Evolutionary conservation across 2,888 invertebrate species (phyloP), one percentile per base, ranked within the genome.

Genomic region (Auanema freiburgensis): DNA sequence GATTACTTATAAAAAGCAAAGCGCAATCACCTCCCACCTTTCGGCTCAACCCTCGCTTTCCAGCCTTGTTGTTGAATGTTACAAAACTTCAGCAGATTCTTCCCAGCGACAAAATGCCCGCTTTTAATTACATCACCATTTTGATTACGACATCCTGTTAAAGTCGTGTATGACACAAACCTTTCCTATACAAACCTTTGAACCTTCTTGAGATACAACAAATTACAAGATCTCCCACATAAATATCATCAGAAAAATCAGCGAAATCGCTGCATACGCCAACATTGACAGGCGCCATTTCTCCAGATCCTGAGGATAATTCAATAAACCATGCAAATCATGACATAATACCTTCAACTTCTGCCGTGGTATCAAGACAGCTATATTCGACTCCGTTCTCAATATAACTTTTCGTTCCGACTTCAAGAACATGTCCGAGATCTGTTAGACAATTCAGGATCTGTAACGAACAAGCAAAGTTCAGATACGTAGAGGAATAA

Each of bases 361-460:
- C 44, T 11, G 42, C 64, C 2, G 66, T 64, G 14, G 73, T 69
- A 58, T 71, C 69, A 6, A 66, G n/a, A 42, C 76, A 80, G 8
- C 67, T 61, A 54, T 72, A 75, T 46, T 70, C 70, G 10, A 71
- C 62, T 2, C 71, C 75, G 42, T 75, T 61, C 44, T 72, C 72
- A 14, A 64, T 50, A 23, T 52, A 57, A 2, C 49, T 65, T 41
- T 71, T 61, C 4, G 78, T 69, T 10, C 79, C 79, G 25, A 80
- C 67, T 14, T 77, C 73, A 4, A 80, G 54, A 10, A 65, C 49
- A 24, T 77, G 66, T 12, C 80, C 80, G 11, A 58, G 51, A 24
- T 71, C 73, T 0, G 79, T 80, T 0, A 80, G 66, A 53, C 80
- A 80, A 63, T 80, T 80, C 12, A 75, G 41, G n/a, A 76, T 75